Base-by-base conservation (phyloP, 2,888 invertebrate species). In the Drosophila antonietae region DNA sequence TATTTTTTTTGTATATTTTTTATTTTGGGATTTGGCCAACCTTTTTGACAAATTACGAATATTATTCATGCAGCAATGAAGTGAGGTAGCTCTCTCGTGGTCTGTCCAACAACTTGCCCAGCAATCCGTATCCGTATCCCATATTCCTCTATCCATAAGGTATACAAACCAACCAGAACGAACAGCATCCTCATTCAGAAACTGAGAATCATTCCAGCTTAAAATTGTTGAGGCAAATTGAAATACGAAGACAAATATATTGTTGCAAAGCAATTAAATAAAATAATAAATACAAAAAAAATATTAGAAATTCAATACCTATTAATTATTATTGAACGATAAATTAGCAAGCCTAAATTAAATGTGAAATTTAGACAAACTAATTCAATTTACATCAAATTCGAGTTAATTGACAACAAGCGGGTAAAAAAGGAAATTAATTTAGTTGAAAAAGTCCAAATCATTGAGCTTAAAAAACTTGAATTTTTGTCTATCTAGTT, bases 11-110 rank as follows among this genome's bases (percentile, higher is more conserved):
- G 4, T 37, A 5, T 79, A 33, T 68, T 44, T 60, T 72, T 66
- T 82, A 76, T 89, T 89, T 87, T 79, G 88, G 88, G 85, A 87
- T 87, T 90, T 88, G 78, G 88, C 78, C 85, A 87, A 84, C 81
- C 79, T 88, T 90, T 86, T 89, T 89, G 89, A 89, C 90, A 89
- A 90, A 89, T 89, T 90, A 83, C 90, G 77, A 81, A 90, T 90
- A 90, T 89, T 90, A 90, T 90, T 90, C 88, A 89, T 89, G 89
- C 80, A 81, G 83, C 89, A 90, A 89, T 89, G 80, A 90, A 89
- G 88, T 88, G 85, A 80, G 89, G 89, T 81, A 88, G 86, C 81
- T 75, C 68, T 64, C 74, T 66, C 67, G 83, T 70, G 80, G 80
- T 76, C 80, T 64, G 73, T 47, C 80, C 72, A 58, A 71, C 71